Conservation (phyloP, 1,140 invertebrate species). For the Triops cancriformis region DNA sequence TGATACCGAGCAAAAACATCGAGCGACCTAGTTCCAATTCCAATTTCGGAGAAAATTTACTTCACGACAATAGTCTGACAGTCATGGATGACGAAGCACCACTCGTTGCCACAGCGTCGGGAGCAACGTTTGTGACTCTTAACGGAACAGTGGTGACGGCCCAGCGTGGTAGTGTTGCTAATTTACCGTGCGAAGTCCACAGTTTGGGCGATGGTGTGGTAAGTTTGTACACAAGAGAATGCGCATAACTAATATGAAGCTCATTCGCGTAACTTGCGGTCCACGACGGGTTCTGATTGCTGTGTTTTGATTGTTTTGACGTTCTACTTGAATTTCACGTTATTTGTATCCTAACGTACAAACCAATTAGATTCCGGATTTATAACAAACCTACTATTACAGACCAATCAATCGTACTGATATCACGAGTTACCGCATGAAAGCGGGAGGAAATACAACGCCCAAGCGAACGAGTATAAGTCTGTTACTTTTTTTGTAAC, state of each 20-base stretch:
- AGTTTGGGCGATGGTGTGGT: conserved; percentile 78
- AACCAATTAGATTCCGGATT: no score
- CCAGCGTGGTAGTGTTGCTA: conserved; percentile 69
- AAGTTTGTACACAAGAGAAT: conserved; percentile 41
- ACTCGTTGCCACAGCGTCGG: conserved; percentile 5
- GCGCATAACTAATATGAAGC: no score
- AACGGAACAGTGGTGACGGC: conserved; percentile 69
- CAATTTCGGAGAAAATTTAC: background rate
- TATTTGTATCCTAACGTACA: no score
- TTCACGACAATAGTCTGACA: conserved; percentile 15
- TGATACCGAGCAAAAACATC: conserved; percentile 1
- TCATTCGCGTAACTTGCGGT: no score
- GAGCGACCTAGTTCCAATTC: conserved; percentile 1
- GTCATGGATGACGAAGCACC: conserved; percentile 15
- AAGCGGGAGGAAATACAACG: background rate
- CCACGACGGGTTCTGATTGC: no score
- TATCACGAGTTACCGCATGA: background rate
- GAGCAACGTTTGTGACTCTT: conserved; percentile 58
- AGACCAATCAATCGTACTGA: background rate
- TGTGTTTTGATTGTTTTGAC: no score
- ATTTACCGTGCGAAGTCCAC: conserved; percentile 68
- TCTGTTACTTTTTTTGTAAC: background rate
- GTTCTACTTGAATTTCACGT: no score
- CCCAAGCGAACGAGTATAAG: background rate
- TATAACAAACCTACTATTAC: background rate